Base-by-base conservation (phyloP, 2,888 invertebrate genomes). In the Icerya purchasi region DNA sequence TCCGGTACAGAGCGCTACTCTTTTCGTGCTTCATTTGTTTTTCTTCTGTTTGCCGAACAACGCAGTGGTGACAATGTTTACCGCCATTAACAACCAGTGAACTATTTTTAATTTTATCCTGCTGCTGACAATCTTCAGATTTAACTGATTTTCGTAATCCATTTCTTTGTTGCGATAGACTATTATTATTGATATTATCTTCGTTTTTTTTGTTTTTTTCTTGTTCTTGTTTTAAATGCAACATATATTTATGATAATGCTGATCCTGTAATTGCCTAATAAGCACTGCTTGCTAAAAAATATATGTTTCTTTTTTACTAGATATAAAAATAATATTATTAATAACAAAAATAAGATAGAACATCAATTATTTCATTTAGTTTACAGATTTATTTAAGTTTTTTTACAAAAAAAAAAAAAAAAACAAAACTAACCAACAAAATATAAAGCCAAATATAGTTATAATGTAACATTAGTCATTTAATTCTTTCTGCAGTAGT, bases 221-320 rank as follows among this genome's bases (percentile, higher is more conserved):
- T 50, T 70, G 77, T 70, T 72, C 78, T 68, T 75, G 80, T 71
- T 78, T 83, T 50, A 96, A 75, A 71, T 97, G 97, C 68, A 94
- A 90, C 82, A 98, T 93, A 72, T 98, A 98, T 69, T 97, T 96
- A 70, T 94, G 91, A 71, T 94, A 98, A 72, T 99, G 98, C 69
- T 98, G 94, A 67, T 96, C 96, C 73, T 99, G 98, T 54, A 99
- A 75, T 70, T 97, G 96, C 60, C 85, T 78, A 61, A 98, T 90
- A 23, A 99, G 76, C 52, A 89, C 80, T 0, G 88, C 92, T 77
- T 98, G 98, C 76, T 96, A 84, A 8, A 51, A 61, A 61, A 8
- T 36, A 36, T 36, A 36, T 36, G 14, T 36, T 36, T n/a, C n/a
- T n/a, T n/a, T n/a, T n/a, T n/a, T n/a, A n/a, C n/a, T n/a, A n/a